Evolutionary conservation across 2,888 invertebrate species (phyloP).

Genomic region (Ceratothoa steindachneri): DNA sequence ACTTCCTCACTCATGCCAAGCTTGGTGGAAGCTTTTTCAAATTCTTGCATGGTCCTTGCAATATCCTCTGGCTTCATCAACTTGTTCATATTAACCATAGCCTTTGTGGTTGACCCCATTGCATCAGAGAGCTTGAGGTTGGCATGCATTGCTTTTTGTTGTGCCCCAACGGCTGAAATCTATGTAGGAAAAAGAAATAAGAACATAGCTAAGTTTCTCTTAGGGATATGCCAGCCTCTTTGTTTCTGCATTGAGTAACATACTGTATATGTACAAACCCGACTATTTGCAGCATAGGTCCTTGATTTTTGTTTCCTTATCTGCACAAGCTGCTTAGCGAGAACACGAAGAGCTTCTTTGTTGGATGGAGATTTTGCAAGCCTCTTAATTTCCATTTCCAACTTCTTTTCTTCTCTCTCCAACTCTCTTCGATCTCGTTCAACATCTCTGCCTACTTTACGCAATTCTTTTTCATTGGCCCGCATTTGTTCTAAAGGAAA

Average conservation of each 20-base stretch:
- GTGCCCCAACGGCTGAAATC: slow-evolving; percentile 70
- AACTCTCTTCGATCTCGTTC: slow-evolving; percentile 75
- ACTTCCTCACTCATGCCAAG: slow-evolving; percentile 96
- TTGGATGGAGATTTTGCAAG: slow-evolving; percentile 76
- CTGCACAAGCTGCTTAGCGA: no score
- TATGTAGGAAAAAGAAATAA: slow-evolving; percentile 51
- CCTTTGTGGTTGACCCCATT: slow-evolving; percentile 81
- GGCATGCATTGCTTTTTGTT: slow-evolving; percentile 84
- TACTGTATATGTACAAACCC: no score
- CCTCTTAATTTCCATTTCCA: slow-evolving; percentile 87
- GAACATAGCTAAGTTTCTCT: no score
- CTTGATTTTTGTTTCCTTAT: slow-evolving; percentile 81
- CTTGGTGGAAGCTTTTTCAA: slow-evolving; percentile 75
- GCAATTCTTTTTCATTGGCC: slow-evolving; percentile 72
- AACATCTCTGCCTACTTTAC: slow-evolving; percentile 76
- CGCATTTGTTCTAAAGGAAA: slow-evolving; percentile 70
- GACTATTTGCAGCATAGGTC: slow-evolving; percentile 74
- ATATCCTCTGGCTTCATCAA: no score
- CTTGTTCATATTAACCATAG: slow-evolving; percentile 85
- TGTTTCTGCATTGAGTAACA: no score
- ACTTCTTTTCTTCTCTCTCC: no score
- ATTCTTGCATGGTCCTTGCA: slow-evolving; percentile 78
- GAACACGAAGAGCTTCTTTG: slow-evolving; percentile 71
- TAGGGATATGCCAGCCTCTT: no score
- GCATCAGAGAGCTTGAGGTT: slow-evolving; percentile 81